Percentiles rank a stretch among this genome's conserved stretches.
phyloP scores from a whole-genome alignment of 2,888 invertebrate genomes.

The Erebia palarica region DNA sequence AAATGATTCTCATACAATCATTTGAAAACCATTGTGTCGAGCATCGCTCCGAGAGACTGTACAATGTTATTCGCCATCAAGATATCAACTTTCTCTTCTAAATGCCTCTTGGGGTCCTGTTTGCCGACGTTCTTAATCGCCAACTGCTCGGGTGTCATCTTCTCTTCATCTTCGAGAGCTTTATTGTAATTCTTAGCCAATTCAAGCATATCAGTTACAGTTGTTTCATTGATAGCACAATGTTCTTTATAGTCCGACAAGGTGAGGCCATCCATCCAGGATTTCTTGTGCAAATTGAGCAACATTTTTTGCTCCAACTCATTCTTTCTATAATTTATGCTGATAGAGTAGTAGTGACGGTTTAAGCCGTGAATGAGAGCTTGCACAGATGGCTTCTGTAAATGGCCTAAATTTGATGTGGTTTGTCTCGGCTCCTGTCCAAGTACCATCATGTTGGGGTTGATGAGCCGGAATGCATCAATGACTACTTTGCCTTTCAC shows the following conservation, averaged over 20 bases:
- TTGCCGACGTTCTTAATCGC: slow-evolving; percentile 99
- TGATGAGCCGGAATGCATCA: slow-evolving; percentile 99
- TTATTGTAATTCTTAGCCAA: slow-evolving; percentile 99
- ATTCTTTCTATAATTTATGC: slow-evolving; percentile 99
- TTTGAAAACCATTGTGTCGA: slow-evolving; percentile 86
- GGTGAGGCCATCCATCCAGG: slow-evolving; percentile 98
- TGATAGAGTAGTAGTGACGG: slow-evolving; percentile 99
- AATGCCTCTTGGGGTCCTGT: slow-evolving; percentile 99
- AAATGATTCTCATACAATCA: slow-evolving; percentile 59
- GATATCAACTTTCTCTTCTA: slow-evolving; percentile 98
- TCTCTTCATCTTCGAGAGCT: slow-evolving; percentile 99
- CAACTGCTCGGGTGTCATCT: slow-evolving; percentile 99
- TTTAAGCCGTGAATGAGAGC: slow-evolving; percentile 99
- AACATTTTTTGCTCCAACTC: slow-evolving; percentile 99
- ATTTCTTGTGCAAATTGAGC: slow-evolving; percentile 98
- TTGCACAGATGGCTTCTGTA: slow-evolving; percentile 99
- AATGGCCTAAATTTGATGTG: slow-evolving; percentile 98
- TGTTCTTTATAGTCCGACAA: slow-evolving; percentile 96
- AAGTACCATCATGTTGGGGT: slow-evolving; percentile 99
- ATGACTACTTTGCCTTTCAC: slow-evolving; percentile 99
- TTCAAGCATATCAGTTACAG: slow-evolving; percentile 97
- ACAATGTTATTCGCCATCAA: slow-evolving; percentile 99
- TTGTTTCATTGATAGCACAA: slow-evolving; percentile 95
- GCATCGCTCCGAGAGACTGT: slow-evolving; percentile 98
- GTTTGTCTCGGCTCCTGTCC: slow-evolving; percentile 99